Percentiles rank a stretch among this genome's conserved stretches.
These are phyloP conservation scores for Taeniopygia guttata DNA, from an alignment of 2,797 vertebrate species.

Conservation along the genomic window DNA sequence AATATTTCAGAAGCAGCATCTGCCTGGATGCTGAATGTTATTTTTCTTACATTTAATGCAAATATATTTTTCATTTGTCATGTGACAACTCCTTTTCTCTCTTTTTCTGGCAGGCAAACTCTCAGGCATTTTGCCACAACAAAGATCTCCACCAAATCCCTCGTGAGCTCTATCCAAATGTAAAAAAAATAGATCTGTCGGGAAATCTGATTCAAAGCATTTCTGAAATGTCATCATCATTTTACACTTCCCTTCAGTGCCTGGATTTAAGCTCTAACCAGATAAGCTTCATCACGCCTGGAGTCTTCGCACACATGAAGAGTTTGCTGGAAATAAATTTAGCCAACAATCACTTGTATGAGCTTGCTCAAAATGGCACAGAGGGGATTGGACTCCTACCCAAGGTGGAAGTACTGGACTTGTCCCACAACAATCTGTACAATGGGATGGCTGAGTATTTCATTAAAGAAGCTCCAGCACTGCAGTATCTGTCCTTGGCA, in stretches of 20 bases:
- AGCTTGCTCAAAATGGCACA: constrained; percentile 71
- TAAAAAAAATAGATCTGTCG: constrained; percentile 86
- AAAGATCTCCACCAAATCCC: constrained; percentile 81
- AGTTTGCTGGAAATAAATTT: constrained; percentile 84
- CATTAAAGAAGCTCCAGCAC: constrained; percentile 79
- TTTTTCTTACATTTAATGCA: background rate
- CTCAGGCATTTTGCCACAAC: constrained; percentile 81
- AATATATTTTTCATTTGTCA: background rate
- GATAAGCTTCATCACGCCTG: constrained; percentile 85
- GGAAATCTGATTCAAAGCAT: constrained; percentile 86
- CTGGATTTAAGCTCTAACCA: constrained; percentile 87
- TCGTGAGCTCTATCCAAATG: constrained; percentile 66
- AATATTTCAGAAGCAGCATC: background rate
- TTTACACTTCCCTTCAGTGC: constrained; percentile 73
- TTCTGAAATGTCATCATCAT: constrained; percentile 72
- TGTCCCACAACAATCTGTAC: constrained; percentile 89
- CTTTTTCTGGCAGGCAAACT: constrained; percentile 75
- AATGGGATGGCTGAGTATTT: constrained; percentile 86
- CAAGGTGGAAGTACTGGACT: constrained; percentile 79
- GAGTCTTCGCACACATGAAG: constrained; percentile 80
- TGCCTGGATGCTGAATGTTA: background rate
- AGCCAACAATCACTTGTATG: constrained; percentile 84
- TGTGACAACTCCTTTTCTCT: background rate
- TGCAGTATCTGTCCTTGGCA: constrained; percentile 83
- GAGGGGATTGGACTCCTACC: constrained; percentile 78